Conservation (phyloP, 2,113 vertebrate genomes). For the Vombatus ursinus region DNA sequence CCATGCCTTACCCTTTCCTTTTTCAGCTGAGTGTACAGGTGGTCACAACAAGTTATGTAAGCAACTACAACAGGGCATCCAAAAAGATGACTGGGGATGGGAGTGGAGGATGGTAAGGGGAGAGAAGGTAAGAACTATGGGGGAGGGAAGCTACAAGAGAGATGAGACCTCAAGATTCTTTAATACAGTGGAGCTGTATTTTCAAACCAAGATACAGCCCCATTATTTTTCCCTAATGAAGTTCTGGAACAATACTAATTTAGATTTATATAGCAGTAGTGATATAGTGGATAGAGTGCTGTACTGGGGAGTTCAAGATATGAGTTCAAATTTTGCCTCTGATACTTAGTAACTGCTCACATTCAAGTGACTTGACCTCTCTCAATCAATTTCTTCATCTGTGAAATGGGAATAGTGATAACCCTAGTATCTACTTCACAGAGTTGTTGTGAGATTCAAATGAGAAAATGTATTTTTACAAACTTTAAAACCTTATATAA, state of each 20-base stretch:
- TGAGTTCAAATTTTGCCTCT: not conserved
- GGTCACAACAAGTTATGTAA: not conserved
- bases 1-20: slow-evolving; percentile 1
- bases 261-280: not conserved
- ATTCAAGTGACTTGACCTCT: not conserved
- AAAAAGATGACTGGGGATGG: not conserved
- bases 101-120: not conserved
- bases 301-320: not conserved
- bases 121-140: not conserved
- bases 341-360: not conserved
- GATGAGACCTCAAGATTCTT: not conserved
- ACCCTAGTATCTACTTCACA: not conserved
- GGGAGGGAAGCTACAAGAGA: not conserved
- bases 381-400: not conserved
- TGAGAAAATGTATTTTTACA: not conserved
- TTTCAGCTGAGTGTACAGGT: slow-evolving; percentile 30
- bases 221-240: slow-evolving; percentile 5
- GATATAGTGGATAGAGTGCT: not conserved
- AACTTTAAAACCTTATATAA: not conserved
- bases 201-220: slow-evolving; percentile 1
- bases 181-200: not conserved
- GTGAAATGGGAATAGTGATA: not conserved
- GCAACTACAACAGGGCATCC: not conserved
- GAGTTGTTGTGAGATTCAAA: not conserved
- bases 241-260: not conserved